phyloP scores from a whole-genome alignment of 2,797 vertebrate genomes.

The Gallinago solitaria region DNA sequence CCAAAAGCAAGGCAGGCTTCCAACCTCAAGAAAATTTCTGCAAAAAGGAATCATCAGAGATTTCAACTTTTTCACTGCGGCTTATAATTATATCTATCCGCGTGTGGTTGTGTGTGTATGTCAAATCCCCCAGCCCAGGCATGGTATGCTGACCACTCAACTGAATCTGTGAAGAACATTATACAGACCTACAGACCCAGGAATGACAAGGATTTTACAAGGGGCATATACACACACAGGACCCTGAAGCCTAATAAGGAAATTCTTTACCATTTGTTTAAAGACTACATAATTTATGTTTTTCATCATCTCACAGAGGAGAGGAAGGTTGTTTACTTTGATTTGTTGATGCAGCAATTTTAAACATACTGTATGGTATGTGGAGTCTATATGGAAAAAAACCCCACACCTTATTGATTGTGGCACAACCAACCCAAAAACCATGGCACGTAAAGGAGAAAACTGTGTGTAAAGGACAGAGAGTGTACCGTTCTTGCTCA shows the following conservation, averaged over 20 bases:
- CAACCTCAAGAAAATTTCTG: background rate
- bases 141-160: conserved; percentile 28
- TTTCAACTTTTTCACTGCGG: background rate
- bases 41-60: background rate
- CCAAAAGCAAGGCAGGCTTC: background rate
- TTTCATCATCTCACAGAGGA: conserved; percentile 61
- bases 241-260: conserved; percentile 75
- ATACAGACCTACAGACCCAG: conserved; percentile 64
- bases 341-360: conserved; percentile 72
- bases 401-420: background rate
- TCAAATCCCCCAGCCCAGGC: conserved; percentile 21
- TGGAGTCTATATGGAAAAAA: background rate
- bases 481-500: background rate
- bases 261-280: conserved; percentile 76
- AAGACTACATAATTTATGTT: conserved; percentile 75
- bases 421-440: background rate
- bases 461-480: background rate
- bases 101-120: background rate
- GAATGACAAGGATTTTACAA: conserved; percentile 70
- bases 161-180: conserved; percentile 63
- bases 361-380: conserved; percentile 30
- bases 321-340: conserved; percentile 66
- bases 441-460: background rate
- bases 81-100: background rate
- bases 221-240: conserved; percentile 67